These are phyloP conservation scores for Asarcornis scutulata DNA, from an alignment of 2,113 vertebrate species.

Conservation along the genomic window DNA sequence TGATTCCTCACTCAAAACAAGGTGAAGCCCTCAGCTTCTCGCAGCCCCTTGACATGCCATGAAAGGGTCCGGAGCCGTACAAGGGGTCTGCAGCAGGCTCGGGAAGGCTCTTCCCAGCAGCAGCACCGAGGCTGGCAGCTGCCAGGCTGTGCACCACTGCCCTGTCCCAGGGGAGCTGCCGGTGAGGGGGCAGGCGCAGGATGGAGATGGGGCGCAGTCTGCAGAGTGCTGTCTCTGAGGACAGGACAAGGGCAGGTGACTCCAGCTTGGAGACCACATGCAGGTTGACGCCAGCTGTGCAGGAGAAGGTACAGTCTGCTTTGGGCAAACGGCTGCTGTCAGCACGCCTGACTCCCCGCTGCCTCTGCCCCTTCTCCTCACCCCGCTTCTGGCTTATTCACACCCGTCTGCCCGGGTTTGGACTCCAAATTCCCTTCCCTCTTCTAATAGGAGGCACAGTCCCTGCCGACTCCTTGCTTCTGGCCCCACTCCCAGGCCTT, in stretches of 20 bases:
- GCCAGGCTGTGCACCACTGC: fast-evolving
- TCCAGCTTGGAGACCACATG: not conserved
- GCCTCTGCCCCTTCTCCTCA: slow-evolving; percentile 29
- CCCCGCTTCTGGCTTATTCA: not conserved
- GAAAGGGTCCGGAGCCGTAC: fast-evolving
- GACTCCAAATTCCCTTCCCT: slow-evolving; percentile 12
- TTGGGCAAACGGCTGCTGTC: slow-evolving; percentile 38
- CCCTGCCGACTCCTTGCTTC: slow-evolving; percentile 36
- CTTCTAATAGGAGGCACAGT: not conserved
- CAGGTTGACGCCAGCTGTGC: slow-evolving; percentile 47
- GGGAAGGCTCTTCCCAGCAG: not conserved
- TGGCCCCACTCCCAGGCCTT: slow-evolving; percentile 52
- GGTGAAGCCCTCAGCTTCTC: not conserved
- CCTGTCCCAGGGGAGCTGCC: not conserved
- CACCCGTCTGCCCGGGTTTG: not conserved
- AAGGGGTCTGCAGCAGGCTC: not conserved
- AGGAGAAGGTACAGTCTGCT: not conserved
- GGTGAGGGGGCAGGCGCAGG: fast-evolving
- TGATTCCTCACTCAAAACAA: not conserved
- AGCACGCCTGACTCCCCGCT: not conserved
- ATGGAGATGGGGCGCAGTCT: not conserved
- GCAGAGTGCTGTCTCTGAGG: slow-evolving; percentile 12
- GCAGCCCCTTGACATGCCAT: fast-evolving
- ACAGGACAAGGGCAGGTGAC: slow-evolving; percentile 28
- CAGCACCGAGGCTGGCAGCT: fast-evolving